Evolutionary conservation across 2,113 vertebrate species (phyloP).

Genomic region (Girardinichthys multiradiatus): DNA sequence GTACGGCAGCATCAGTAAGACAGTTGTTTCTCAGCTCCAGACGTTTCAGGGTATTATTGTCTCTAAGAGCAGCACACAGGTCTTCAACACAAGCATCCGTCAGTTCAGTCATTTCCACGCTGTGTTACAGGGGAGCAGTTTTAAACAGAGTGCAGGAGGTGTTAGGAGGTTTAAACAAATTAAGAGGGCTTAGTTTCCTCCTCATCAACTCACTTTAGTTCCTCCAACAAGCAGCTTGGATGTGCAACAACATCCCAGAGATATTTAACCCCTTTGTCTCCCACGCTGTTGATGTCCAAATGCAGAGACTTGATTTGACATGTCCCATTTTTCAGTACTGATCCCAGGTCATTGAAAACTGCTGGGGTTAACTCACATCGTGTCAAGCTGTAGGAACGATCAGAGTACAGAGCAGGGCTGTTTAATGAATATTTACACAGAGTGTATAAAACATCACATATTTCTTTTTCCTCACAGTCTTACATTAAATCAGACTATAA

Average conservation of each 20-base stretch:
- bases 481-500: too few species aligned
- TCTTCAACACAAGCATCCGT: conserved; percentile 70
- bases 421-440: not conserved
- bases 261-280: conserved; percentile 68
- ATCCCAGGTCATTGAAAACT: conserved; percentile 65
- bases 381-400: conserved; percentile 51
- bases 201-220: conserved; percentile 71
- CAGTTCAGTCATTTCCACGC: conserved; percentile 71
- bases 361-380: conserved; percentile 64
- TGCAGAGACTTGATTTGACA: conserved; percentile 61
- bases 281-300: conserved; percentile 62
- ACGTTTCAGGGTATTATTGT: conserved; percentile 58
- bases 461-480: too few species aligned
- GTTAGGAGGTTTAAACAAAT: not conserved
- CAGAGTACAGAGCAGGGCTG: not conserved
- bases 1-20: conserved; percentile 65
- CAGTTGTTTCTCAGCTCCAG: conserved; percentile 76
- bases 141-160: not conserved
- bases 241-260: conserved; percentile 71
- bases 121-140: not conserved
- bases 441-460: too few species aligned
- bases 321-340: conserved; percentile 54
- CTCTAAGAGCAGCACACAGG: conserved; percentile 65
- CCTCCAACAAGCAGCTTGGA: conserved; percentile 67
- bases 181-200: not conserved